These are phyloP conservation scores for Enteromius treurensis DNA, from an alignment of 2,797 vertebrate genomes.

Conservation along the genomic window DNA sequence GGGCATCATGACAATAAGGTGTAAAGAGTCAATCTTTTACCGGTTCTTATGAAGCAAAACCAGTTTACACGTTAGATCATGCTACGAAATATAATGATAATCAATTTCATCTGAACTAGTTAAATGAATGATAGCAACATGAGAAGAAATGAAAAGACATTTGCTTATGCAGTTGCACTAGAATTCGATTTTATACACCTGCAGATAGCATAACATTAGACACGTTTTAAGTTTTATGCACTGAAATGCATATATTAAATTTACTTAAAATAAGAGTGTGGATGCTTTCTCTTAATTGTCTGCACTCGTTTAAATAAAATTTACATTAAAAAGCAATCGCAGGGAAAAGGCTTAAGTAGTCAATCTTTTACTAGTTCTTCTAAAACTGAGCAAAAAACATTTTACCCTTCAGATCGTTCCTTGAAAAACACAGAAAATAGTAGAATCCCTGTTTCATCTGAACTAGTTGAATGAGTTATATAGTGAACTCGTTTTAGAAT, in stretches of 20 bases:
- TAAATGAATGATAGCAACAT: background rate
- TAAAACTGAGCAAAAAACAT: slow-evolving; percentile 1
- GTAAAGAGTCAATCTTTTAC: slow-evolving; percentile 64
- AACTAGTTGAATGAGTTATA: slow-evolving; percentile 4
- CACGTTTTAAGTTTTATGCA: background rate
- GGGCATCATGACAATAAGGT: slow-evolving; percentile 55
- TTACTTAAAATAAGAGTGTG: background rate
- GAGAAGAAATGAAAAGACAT: background rate
- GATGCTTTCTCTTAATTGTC: background rate
- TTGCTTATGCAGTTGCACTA: background rate
- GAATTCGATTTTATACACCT: background rate
- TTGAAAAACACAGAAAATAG: slow-evolving; percentile 3
- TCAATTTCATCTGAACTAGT: slow-evolving; percentile 6
- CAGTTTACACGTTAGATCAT: slow-evolving; percentile 11
- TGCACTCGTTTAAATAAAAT: background rate
- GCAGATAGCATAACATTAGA: background rate
- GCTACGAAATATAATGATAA: slow-evolving; percentile 4
- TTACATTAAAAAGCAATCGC: slow-evolving; percentile 43
- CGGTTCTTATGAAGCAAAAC: slow-evolving; percentile 20
- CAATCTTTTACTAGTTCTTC: slow-evolving; percentile 61
- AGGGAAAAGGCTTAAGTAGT: slow-evolving; percentile 59
- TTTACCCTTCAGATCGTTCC: slow-evolving; percentile 15
- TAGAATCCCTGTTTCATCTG: background rate
- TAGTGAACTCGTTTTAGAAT: slow-evolving; percentile 4
- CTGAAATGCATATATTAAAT: background rate